phyloP scores from a whole-genome alignment of 2,113 vertebrate genomes.

The Maccullochella peelii region DNA sequence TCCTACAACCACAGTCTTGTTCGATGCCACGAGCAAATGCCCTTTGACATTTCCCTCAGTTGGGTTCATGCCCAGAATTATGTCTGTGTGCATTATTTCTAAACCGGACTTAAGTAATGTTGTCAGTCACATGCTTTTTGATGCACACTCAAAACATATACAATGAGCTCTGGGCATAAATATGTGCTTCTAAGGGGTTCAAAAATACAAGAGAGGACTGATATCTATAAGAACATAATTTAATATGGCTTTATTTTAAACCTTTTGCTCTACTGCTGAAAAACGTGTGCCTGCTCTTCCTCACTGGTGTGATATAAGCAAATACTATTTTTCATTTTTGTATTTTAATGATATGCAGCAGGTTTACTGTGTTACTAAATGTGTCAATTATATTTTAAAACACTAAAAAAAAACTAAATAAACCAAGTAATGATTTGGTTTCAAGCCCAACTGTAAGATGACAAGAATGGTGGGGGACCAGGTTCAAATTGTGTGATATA shows the following conservation, averaged over 20 bases:
- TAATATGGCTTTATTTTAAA: not conserved
- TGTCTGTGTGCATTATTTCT: slow-evolving; percentile 21
- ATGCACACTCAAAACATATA: not conserved
- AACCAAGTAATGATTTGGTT: not conserved
- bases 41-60: slow-evolving; percentile 15
- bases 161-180: not conserved
- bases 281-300: not conserved
- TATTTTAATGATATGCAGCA: not conserved
- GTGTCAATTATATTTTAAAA: not conserved
- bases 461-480: not conserved
- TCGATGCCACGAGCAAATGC: not conserved
- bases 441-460: not conserved
- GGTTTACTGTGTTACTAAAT: not conserved
- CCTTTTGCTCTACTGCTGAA: not conserved
- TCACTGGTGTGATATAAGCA: not conserved
- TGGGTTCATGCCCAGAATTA: slow-evolving; percentile 23
- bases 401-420: not conserved
- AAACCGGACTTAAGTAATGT: not conserved
- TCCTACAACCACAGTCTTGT: not conserved
- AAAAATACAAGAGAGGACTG: not conserved
- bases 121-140: not conserved
- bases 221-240: not conserved
- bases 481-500: not conserved
- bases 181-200: not conserved
- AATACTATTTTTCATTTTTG: not conserved